Evolutionary conservation across 2,888 invertebrate genomes (phyloP), one percentile per base, ranked within the genome.

Genomic region (Tetranychus truncatus): DNA sequence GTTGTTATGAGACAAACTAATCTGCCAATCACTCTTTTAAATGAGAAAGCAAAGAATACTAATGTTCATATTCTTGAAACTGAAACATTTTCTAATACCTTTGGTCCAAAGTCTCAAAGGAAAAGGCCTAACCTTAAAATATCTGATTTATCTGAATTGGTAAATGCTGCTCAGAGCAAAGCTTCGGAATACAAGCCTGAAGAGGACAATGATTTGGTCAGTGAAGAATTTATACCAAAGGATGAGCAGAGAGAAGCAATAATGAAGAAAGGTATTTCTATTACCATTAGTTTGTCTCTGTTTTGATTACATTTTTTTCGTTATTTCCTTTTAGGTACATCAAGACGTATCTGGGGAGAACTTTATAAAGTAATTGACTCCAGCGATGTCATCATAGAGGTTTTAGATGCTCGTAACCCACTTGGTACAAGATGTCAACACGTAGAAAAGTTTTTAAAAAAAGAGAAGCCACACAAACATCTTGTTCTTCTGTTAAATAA

Each of bases 281-380:
- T 0, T 94, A 95, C 2, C 6, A 69, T 69, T 21, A 6, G 7
- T 20, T 20, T n/a, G 69, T 21, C 15, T 69, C 6, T 6, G 20
- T 69, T 69, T 21, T 69, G 1, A 24, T 11, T 21, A 11, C 20
- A 69, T 21, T 69, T 20, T 69, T 20, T 5, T 24, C 24, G 4
- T 69, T 24, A 69, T 24, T 21, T 6, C 18, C 11, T 69, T 21
- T 21, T 8, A 69, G 69, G 72, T 45, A 34, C 44, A 84, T 97
- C 96, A 80, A 92, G 88, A 84, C 87, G 99, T 79, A 95, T 99
- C 81, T 99, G 99, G 99, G 95, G 94, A 85, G 99, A 99, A 82
- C 83, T 99, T 71, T 95, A 97, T 82, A 99, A 99, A 87, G 99
- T 86, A 45, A 89, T 99, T 75, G 99, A 99, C 83, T 95, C 97